Evolutionary conservation across 1,140 invertebrate species (phyloP).

Genomic region (Zeugodacus cucurbitae): DNA sequence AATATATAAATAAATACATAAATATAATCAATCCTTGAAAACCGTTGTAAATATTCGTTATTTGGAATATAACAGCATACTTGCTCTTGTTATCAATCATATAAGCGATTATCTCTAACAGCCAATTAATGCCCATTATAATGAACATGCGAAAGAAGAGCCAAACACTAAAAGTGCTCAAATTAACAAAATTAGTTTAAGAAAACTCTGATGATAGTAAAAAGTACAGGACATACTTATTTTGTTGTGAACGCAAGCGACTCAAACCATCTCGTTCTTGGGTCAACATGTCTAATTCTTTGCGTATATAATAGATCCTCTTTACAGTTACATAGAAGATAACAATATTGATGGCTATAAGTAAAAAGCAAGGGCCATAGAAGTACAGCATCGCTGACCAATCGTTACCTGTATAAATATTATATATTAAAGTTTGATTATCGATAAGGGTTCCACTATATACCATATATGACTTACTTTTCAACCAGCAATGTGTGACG

Average conservation of each 20-base stretch:
- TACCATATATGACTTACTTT: conserved; percentile 62
- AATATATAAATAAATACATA: too few species aligned
- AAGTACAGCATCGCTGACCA: conserved; percentile 74
- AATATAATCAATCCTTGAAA: conserved; percentile 72
- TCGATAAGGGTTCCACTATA: neutral
- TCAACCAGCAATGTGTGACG: conserved; percentile 69
- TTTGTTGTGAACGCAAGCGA: conserved; percentile 63
- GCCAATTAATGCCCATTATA: conserved; percentile 80
- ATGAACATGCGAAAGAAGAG: conserved; percentile 77
- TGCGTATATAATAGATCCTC: conserved; percentile 71
- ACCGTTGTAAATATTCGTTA: conserved; percentile 65
- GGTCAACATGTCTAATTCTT: conserved; percentile 68
- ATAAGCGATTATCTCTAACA: conserved; percentile 73
- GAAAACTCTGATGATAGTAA: neutral
- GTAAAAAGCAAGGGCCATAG: conserved; percentile 75
- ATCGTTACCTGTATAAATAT: neutral
- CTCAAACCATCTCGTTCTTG: conserved; percentile 69
- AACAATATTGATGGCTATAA: conserved; percentile 74
- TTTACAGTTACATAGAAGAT: conserved; percentile 77
- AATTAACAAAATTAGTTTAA: neutral
- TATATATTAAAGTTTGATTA: neutral
- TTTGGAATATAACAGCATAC: conserved; percentile 26
- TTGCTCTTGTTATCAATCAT: conserved; percentile 40
- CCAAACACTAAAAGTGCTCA: conserved; percentile 68
- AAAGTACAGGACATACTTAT: conserved; percentile 18